A percentile compares a stretch with the other conserved stretches of the same genome.
phyloP scores from a whole-genome alignment of 2,797 vertebrate genomes.

The Rhincodon typus region DNA sequence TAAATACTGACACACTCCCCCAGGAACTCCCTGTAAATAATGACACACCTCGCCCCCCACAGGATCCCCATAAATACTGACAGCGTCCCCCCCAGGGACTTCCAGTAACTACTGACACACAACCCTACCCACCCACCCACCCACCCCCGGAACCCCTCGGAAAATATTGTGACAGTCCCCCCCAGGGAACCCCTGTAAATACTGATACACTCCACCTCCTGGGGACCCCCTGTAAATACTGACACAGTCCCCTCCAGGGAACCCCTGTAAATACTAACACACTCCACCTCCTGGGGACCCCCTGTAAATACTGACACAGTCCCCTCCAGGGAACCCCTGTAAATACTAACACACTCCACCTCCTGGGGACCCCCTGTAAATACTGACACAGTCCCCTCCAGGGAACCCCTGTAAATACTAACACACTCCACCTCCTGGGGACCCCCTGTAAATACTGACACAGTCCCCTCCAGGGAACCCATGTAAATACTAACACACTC shows the following conservation, averaged over 20 bases:
- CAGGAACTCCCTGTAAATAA: too few relatives aligned
- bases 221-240: background rate
- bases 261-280: background rate
- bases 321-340: too few relatives aligned
- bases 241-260: background rate
- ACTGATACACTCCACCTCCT: background rate
- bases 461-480: too few relatives aligned
- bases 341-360: background rate
- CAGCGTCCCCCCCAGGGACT: background rate
- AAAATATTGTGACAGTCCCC: background rate
- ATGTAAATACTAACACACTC: background rate
- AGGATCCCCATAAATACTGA: background rate
- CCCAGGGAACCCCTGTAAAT: background rate
- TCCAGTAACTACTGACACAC: background rate
- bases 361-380: too few relatives aligned
- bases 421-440: background rate
- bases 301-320: background rate
- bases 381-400: too few relatives aligned
- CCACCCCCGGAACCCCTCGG: background rate
- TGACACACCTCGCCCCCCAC: too few relatives aligned
- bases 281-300: too few relatives aligned
- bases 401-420: too few relatives aligned
- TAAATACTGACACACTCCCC: too few relatives aligned
- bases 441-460: too few relatives aligned
- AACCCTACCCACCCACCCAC: background rate